Percentiles rank a stretch among this genome's conserved stretches.
These are phyloP conservation scores for Brachionus paranguensis DNA, from an alignment of 1,140 invertebrate species.

Conservation along the genomic window DNA sequence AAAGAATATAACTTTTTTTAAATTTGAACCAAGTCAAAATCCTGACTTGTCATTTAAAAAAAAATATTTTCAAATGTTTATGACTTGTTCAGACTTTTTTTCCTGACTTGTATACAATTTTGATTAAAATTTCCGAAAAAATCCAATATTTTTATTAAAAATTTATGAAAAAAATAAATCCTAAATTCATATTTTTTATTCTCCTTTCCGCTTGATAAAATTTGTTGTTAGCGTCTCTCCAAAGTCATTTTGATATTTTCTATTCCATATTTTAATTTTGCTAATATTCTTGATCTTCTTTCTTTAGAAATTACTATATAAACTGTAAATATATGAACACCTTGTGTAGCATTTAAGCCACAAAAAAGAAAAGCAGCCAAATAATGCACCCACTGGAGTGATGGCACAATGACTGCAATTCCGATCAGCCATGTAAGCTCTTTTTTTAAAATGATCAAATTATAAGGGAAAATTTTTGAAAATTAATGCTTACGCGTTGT, in stretches of 20 bases:
- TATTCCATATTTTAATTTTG: background rate
- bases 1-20: no score
- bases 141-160: no score
- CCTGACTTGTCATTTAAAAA: no score
- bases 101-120: no score
- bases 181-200: no score
- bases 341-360: background rate
- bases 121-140: no score
- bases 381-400: background rate
- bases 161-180: no score
- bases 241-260: background rate
- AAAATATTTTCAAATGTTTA: no score
- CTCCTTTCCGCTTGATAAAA: no score
- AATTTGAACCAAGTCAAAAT: no score
- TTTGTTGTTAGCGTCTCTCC: background rate
- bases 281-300: background rate
- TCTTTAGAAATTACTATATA: background rate
- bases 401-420: background rate
- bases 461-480: no score
- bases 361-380: background rate
- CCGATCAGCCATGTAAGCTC: background rate
- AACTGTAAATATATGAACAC: background rate
- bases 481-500: background rate
- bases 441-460: background rate
- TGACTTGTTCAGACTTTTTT: no score